Percentiles rank a stretch among this genome's conserved stretches.
phyloP scores from a whole-genome alignment of 2,113 vertebrate genomes.

The Strix uralensis region DNA sequence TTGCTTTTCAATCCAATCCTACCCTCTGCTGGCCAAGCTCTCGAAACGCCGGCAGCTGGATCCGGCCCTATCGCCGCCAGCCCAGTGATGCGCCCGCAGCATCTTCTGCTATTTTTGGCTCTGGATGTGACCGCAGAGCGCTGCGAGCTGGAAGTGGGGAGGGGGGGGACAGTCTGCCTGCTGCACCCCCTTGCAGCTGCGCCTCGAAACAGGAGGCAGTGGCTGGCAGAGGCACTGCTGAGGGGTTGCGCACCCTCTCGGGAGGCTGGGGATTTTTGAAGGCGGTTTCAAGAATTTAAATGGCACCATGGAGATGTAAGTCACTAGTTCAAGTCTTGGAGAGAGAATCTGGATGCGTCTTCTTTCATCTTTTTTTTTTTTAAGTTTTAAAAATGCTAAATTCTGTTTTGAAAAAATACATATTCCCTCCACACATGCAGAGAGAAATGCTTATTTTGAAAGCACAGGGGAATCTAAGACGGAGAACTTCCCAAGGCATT shows the following conservation, averaged over 20 bases:
- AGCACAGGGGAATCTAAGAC: not conserved
- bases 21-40: slow-evolving; percentile 58
- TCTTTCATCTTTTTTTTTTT: not conserved
- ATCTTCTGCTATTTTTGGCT: not conserved
- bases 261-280: not conserved
- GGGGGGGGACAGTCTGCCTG: not conserved
- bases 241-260: not conserved
- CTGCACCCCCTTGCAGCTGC: not conserved
- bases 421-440: not conserved
- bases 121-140: accelerated
- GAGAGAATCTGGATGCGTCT: not conserved
- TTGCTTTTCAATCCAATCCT: slow-evolving; percentile 15
- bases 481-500: not conserved
- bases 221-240: not conserved
- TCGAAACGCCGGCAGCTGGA: not conserved
- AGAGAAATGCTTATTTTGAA: not conserved
- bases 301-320: not conserved
- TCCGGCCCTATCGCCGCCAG: accelerated
- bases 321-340: not conserved
- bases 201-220: not conserved
- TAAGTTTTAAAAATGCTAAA: not conserved
- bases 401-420: not conserved
- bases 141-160: not conserved
- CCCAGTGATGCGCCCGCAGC: accelerated
- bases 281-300: not conserved